These are phyloP conservation scores for Alectoris magna DNA, from an alignment of 2,797 vertebrate species.

Conservation along the genomic window DNA sequence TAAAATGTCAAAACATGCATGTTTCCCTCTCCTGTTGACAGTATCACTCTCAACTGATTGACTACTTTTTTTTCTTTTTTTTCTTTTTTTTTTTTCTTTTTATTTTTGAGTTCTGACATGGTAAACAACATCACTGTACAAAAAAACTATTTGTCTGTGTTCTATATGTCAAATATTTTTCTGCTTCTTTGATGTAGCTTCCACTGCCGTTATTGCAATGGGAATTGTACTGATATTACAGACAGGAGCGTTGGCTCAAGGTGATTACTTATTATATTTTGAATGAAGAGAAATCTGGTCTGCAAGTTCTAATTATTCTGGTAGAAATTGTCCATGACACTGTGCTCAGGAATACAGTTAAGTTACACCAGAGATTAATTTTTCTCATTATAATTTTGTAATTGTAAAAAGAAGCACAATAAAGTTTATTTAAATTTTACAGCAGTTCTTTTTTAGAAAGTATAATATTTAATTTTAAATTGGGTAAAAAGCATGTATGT, in stretches of 20 bases:
- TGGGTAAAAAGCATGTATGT: background rate
- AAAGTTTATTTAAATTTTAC: slow-evolving; percentile 52
- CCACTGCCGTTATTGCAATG: slow-evolving; percentile 30
- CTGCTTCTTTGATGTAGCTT: background rate
- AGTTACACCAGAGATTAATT: slow-evolving; percentile 21
- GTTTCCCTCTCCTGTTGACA: background rate
- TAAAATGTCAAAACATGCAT: background rate
- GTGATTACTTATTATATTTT: slow-evolving; percentile 52
- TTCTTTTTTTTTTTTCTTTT: background rate
- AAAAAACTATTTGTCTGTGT: slow-evolving; percentile 6
- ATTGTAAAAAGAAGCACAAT: slow-evolving; percentile 19
- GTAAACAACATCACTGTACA: background rate
- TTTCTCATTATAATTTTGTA: slow-evolving; percentile 38
- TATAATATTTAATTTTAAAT: slow-evolving; percentile 61
- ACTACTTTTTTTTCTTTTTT: background rate
- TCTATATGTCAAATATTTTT: background rate
- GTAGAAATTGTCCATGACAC: slow-evolving; percentile 22
- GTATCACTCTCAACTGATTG: background rate
- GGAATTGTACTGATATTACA: slow-evolving; percentile 39
- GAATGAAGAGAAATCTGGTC: slow-evolving; percentile 8
- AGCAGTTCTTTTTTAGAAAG: slow-evolving; percentile 13
- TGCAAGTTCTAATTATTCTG: slow-evolving; percentile 37
- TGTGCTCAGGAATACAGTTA: slow-evolving; percentile 8
- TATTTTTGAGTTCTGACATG: background rate
- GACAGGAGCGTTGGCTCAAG: slow-evolving; percentile 1